Conservation (phyloP, 2,113 vertebrate species). For the Daboia siamensis region DNA sequence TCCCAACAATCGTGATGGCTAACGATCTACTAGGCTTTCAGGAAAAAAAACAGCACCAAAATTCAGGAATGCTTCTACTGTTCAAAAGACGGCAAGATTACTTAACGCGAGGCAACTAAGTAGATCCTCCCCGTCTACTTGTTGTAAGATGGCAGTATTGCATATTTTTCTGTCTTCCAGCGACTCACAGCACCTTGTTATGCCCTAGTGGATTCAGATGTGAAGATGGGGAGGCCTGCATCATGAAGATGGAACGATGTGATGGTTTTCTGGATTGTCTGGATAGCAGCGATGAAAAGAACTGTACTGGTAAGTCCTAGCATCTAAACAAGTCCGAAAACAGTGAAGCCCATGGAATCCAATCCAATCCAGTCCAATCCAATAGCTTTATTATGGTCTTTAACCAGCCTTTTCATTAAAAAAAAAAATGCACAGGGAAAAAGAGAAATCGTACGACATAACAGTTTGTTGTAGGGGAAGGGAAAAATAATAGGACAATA, state of each 20-base stretch:
- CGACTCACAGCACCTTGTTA: constrained; percentile 78
- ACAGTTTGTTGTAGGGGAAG: too few relatives aligned
- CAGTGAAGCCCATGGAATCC: not conserved
- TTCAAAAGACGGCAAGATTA: not conserved
- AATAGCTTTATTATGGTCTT: not conserved
- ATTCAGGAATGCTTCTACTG: not conserved
- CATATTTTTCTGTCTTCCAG: constrained; percentile 62
- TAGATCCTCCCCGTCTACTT: not conserved
- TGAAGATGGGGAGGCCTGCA: constrained; percentile 84
- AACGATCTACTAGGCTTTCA: not conserved
- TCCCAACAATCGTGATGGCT: not conserved
- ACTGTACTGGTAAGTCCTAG: constrained; percentile 79
- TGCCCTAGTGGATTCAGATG: constrained; percentile 81
- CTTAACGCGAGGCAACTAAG: not conserved
- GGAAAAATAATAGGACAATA: too few relatives aligned
- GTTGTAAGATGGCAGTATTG: not conserved
- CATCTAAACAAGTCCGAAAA: not conserved
- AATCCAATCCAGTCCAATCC: not conserved
- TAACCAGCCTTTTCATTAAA: not conserved
- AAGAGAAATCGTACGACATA: too few relatives aligned
- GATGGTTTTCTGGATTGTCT: constrained; percentile 94
- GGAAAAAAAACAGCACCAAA: not conserved
- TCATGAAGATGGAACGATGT: constrained; percentile 78
- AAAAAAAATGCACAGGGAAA: too few relatives aligned
- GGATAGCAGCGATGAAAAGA: constrained; percentile 88